A percentile compares a stretch with the other conserved stretches of the same genome.
phyloP scores from a whole-genome alignment of 2,113 vertebrate species.

The Neopipo cinnamomea region DNA sequence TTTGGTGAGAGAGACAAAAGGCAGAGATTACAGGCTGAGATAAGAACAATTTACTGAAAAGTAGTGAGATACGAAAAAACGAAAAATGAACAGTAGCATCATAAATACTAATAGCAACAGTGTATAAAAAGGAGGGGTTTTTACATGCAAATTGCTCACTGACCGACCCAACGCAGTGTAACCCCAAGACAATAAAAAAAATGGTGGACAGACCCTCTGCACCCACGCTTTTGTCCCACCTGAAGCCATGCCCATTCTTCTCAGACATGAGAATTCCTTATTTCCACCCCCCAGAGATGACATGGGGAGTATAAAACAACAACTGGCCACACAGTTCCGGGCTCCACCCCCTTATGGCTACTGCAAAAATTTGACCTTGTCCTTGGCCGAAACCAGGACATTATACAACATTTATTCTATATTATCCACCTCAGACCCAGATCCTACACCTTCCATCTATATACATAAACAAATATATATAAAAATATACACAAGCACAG shows the following conservation, averaged over 20 bases:
- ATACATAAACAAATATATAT: not conserved
- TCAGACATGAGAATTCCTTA: not conserved
- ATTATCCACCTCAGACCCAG: not conserved
- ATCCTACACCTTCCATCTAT: not conserved
- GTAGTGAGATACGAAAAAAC: not conserved
- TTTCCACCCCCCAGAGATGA: too few species aligned
- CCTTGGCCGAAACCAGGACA: not conserved
- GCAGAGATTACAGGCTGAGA: not conserved
- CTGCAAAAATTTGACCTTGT: not conserved
- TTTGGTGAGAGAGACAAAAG: not conserved
- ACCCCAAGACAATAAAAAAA: too few species aligned
- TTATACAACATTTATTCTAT: not conserved
- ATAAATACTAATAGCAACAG: not conserved
- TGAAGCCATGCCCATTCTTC: not conserved
- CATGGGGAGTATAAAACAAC: not conserved
- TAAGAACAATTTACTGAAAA: not conserved
- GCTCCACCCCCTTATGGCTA: fast-evolving
- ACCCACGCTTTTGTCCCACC: not conserved
- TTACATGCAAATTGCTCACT: not conserved
- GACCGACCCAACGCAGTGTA: too few species aligned
- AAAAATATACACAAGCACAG: not conserved
- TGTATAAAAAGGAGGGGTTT: not conserved
- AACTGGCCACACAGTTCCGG: not conserved
- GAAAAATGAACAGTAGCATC: not conserved
- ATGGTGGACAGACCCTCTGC: not conserved